Conservation (phyloP, 2,797 vertebrate species). For the Petrocephalus sullivani region DNA sequence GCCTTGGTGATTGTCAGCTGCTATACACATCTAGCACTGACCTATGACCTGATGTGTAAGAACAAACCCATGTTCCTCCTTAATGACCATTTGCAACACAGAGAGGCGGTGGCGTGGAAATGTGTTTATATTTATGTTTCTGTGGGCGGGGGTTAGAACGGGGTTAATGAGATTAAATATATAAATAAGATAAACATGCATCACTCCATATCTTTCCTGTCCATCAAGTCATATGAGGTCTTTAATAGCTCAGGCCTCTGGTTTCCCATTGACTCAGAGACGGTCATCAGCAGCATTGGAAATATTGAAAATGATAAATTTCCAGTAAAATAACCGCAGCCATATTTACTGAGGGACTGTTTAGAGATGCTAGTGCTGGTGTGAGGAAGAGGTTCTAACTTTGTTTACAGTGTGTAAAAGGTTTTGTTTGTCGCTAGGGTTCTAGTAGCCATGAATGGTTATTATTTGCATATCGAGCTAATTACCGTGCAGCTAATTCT, state of each 20-base stretch:
- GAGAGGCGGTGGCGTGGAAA: not conserved
- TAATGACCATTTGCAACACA: not conserved
- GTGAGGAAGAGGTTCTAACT: not conserved
- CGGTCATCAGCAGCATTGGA: not conserved
- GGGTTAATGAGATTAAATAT: not conserved
- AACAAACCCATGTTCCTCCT: not conserved
- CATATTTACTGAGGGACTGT: constrained; percentile 31
- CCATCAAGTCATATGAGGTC: not conserved
- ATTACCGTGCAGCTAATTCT: not conserved
- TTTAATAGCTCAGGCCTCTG: not conserved
- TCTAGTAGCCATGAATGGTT: not conserved
- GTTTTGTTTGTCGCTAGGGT: constrained; percentile 1
- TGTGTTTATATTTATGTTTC: not conserved
- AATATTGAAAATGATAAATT: constrained; percentile 23
- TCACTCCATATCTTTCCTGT: not conserved
- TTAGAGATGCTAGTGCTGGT: constrained; percentile 18
- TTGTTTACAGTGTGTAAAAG: not conserved
- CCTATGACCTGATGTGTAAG: not conserved
- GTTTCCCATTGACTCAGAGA: not conserved
- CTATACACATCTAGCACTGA: not conserved
- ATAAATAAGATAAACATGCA: not conserved
- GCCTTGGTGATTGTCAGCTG: not conserved
- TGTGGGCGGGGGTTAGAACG: not conserved
- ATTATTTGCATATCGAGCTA: not conserved
- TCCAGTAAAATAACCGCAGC: constrained; percentile 16